Conservation (phyloP, 2,113 vertebrate species). For the Corapipo altera region DNA sequence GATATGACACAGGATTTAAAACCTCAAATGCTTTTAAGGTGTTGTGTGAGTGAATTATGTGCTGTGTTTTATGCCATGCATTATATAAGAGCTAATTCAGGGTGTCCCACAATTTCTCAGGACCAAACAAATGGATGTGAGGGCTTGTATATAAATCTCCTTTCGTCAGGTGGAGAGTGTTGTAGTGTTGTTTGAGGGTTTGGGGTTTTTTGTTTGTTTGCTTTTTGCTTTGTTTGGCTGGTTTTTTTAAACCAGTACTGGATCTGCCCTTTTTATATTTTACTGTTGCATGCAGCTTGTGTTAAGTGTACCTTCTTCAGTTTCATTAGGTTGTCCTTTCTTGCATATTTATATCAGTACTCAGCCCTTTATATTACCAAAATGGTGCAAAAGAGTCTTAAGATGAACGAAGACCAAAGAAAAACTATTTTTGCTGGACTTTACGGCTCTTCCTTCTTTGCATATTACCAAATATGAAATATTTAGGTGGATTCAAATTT, state of each 20-base stretch:
- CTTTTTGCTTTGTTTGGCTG: neutral
- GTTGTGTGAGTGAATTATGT: neutral
- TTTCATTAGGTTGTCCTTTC: neutral
- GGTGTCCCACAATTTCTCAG: neutral
- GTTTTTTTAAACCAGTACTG: neutral
- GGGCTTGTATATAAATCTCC: neutral
- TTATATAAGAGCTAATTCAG: neutral
- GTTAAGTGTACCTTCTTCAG: neutral
- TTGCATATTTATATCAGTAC: neutral
- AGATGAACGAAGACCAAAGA: neutral
- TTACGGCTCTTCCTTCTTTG: neutral
- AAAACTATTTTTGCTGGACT: neutral
- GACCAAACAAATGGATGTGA: neutral
- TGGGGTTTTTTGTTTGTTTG: fast-evolving
- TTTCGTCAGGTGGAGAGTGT: neutral
- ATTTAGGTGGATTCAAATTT: neutral
- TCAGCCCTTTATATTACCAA: neutral
- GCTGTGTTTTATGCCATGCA: neutral
- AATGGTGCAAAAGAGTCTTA: neutral
- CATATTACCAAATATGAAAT: neutral
- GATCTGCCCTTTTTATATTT: neutral
- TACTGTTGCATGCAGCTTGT: neutral
- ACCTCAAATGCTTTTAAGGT: neutral
- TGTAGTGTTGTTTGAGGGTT: neutral
- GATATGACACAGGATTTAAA: neutral